Base-by-base conservation (phyloP, 2,797 vertebrate species). In the Sebastes itinus region DNA sequence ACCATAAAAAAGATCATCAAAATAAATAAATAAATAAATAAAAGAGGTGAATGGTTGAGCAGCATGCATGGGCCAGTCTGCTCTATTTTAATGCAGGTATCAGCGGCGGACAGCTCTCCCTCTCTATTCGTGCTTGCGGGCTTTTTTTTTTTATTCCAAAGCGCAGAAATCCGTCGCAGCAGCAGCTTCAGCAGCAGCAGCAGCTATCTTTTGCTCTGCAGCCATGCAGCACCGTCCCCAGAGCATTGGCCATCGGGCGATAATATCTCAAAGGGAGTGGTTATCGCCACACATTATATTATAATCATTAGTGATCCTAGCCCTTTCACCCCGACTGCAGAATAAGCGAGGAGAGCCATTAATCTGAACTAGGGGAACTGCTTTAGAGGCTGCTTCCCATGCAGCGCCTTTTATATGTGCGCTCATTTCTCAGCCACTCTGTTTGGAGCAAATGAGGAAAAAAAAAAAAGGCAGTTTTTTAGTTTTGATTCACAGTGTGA, bases 291-390 rank as follows among this genome's bases (percentile, higher is more conserved):
- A 94, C 94, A 95, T 96, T 95, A 95, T 96, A 95, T 95, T 95
- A 93, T 95, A 95, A 96, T 96, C 95, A 96, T 96, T 95, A 96
- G 94, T 95, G 95, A 96, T 95, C 94, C 92, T 90, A 83, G 94
- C 94, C 95, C 94, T 95, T 96, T 96, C 94, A 96, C 95, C 95
- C 91, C 84, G 83, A 88, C 92, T 94, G 94, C 95, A 94, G 93
- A 95, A 95, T 92, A 94, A 94, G 85, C 92, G 90, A 83, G 6
- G 79, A 88, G 91, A 78, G 85, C 88, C 94, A 95, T 96, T 96
- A 91, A 96, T 96, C 94, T 95, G 92, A 92, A 95, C 90, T 88
- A 90, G 86, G 88, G 83, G 86, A 89, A 85, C 84, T 81, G 92
- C 85, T 92, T 80, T 73, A 72, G 25, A 82, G 79, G 78, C 81